Base-by-base conservation (phyloP, 1,140 invertebrate species). In the Nephila pilipes region DNA sequence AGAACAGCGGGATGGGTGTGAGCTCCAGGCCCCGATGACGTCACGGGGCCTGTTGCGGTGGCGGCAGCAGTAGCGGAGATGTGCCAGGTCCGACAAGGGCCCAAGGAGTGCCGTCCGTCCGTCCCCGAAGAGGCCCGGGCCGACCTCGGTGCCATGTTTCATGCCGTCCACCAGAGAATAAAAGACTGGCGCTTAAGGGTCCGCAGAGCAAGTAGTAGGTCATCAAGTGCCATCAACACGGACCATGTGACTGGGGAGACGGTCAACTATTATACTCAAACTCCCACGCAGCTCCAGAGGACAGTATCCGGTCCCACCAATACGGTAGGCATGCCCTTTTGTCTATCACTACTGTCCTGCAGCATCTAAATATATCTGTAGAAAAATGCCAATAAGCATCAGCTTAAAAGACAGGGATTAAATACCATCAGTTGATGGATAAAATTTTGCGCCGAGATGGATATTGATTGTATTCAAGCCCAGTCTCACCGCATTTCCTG, bases 121-220 rank as follows among this genome's bases (percentile, higher is more conserved):
- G 46, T 75, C 88, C 65, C 54, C 69, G 65, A 80, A 46, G 88
- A 88, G 55, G 55, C 75, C 79, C 79, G 38, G 65, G 55, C 46
- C 54, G 65, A 79, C 75, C 90, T 83, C 29, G 81, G 83, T 46
- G 89, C 89, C 89, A 93, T 93, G 93, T 93, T 93, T 57, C 93
- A 87, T 79, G 93, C 93, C 88, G 93, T 93, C 88, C 93, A 93
- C 75, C 93, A 93, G 55, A 54, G 87, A 18, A 93, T 93, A 58
- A 93, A 93, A 88, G 93, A 93, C 75, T 93, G 93, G 93, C 79
- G 88, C 20, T 36, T 83, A 20, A 93, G 90, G 80, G 93, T 93
- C 60, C 83, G 88, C 6, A 20, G 93, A 46, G 92, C 92, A 29
- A 93, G 92, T 38, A 88, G 92, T n/a, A 75, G 92, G 14, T 93